These are phyloP conservation scores for Rhynchopsitta pachyrhyncha DNA, from an alignment of 2,113 vertebrate species.

Conservation along the genomic window DNA sequence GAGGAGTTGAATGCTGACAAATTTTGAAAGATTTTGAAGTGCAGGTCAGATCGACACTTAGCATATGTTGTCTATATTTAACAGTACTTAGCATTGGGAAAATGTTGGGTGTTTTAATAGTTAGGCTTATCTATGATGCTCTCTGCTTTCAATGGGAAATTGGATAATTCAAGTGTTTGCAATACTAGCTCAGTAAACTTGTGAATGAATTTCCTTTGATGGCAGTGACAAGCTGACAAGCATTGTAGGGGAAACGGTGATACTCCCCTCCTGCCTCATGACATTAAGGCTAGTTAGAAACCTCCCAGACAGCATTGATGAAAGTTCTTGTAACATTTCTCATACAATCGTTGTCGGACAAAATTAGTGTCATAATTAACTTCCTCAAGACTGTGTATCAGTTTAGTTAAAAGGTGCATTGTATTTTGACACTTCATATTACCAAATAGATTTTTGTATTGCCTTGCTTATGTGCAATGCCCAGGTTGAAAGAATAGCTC, in stretches of 20 bases:
- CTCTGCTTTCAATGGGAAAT: neutral
- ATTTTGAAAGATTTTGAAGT: neutral
- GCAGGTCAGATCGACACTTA: neutral
- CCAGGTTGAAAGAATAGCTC: neutral
- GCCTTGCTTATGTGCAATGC: neutral
- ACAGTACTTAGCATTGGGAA: neutral
- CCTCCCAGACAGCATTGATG: rapidly evolving
- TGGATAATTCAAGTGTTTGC: neutral
- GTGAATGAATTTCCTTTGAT: neutral
- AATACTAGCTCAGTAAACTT: neutral
- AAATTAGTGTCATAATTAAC: neutral
- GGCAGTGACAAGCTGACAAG: neutral
- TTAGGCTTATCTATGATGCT: neutral
- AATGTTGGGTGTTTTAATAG: neutral
- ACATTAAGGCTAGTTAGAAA: neutral
- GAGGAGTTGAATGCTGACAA: neutral
- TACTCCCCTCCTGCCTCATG: neutral
- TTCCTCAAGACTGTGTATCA: neutral
- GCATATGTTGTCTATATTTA: neutral
- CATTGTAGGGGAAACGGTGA: neutral
- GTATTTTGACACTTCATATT: neutral
- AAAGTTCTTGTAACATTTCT: neutral
- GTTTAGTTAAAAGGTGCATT: neutral
- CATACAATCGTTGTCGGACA: neutral
- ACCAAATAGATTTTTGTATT: neutral